A percentile compares a stretch with the other conserved stretches of the same genome.
phyloP scores from a whole-genome alignment of 2,888 invertebrate genomes.

The Pantelozetes paolii region DNA sequence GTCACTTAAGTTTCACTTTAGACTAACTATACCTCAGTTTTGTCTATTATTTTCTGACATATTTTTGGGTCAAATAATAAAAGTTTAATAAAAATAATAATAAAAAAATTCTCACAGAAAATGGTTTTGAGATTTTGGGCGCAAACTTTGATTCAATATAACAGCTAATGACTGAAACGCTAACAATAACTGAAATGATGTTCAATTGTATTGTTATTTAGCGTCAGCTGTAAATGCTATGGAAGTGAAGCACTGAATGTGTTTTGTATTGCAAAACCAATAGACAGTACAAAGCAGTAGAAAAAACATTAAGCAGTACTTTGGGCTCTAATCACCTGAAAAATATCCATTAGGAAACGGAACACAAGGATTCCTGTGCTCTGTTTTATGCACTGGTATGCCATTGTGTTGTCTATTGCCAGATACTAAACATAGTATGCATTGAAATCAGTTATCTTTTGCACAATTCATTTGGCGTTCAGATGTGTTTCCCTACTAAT shows the following conservation, averaged over 20 bases:
- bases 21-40: neutral
- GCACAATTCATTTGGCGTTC: slow-evolving; percentile 4
- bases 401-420: neutral
- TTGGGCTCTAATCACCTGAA: slow-evolving; percentile 20
- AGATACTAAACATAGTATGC: neutral
- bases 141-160: slow-evolving; percentile 2
- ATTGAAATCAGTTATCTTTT: slow-evolving; percentile 33
- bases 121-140: slow-evolving; percentile 1
- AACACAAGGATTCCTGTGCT: slow-evolving; percentile 5
- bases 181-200: slow-evolving; percentile 16
- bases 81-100: neutral
- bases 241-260: neutral
- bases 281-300: neutral
- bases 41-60: neutral
- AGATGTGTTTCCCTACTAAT: slow-evolving; percentile 13
- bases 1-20: slow-evolving; percentile 15
- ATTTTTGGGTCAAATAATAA: slow-evolving; percentile 3
- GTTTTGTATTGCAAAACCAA: neutral
- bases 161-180: slow-evolving; percentile 3
- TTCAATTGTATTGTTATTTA: slow-evolving; percentile 22
- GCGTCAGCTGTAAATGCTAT: neutral
- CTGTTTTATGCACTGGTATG: neutral
- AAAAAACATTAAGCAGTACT: slow-evolving; percentile 25
- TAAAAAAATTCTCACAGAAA: neutral
- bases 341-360: slow-evolving; percentile 36